These are phyloP conservation scores for Dendrocopos noguchii DNA, from an alignment of 2,113 vertebrate species.

Conservation along the genomic window DNA sequence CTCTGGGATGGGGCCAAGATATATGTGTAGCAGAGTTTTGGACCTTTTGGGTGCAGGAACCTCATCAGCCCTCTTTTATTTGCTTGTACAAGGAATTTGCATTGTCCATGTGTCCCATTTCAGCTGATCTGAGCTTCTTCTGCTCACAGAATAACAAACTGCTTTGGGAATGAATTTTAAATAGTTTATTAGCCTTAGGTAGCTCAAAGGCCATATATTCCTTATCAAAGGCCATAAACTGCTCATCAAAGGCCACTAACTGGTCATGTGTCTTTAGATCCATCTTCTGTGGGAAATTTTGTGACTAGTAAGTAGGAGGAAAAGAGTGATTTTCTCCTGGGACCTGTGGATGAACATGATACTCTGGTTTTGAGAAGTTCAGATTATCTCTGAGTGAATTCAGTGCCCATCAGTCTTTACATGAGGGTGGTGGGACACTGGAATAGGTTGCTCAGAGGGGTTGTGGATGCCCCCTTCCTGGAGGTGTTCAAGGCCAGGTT, in stretches of 20 bases:
- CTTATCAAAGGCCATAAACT: neutral
- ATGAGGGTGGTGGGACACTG: too few relatives aligned
- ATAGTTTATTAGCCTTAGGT: neutral
- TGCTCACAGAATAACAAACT: neutral
- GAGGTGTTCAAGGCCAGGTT: too few relatives aligned
- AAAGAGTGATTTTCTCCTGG: neutral
- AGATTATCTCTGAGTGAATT: neutral
- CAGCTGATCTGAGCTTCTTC: neutral
- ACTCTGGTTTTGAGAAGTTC: neutral
- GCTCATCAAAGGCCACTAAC: neutral
- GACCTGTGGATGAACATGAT: neutral
- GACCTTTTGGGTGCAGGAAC: neutral
- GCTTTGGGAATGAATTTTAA: neutral
- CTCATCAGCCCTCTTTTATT: neutral
- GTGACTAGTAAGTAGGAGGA: neutral
- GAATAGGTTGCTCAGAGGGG: too few relatives aligned
- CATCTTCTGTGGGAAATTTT: neutral
- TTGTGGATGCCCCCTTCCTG: too few relatives aligned
- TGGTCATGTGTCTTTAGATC: neutral
- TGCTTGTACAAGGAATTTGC: neutral
- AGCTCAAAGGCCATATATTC: neutral
- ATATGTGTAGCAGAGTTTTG: neutral
- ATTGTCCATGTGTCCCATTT: neutral
- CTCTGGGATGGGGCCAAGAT: neutral
- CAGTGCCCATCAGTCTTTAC: neutral